phyloP scores from a whole-genome alignment of 2,113 vertebrate species.

The Prietella phreatophila region DNA sequence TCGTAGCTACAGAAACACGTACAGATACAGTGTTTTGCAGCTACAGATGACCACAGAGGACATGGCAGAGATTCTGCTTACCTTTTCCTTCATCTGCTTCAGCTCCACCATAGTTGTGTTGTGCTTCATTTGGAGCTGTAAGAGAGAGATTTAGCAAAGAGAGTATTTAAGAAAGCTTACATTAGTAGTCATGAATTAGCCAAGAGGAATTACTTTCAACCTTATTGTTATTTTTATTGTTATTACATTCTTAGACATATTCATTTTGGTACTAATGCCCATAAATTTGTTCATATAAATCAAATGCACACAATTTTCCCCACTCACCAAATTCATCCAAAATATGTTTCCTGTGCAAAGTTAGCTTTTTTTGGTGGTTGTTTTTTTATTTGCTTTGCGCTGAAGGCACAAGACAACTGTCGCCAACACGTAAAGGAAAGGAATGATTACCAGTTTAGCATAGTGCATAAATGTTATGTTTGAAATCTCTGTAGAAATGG shows the following conservation, averaged over 20 bases:
- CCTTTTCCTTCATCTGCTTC: conserved; percentile 76
- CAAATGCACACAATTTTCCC: not conserved
- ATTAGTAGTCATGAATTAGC: not conserved
- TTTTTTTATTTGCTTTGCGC: not conserved
- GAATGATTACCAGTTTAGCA: not conserved
- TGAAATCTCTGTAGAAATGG: not conserved
- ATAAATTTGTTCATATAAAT: not conserved
- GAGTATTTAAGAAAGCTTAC: not conserved
- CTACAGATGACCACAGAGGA: not conserved
- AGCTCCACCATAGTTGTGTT: conserved; percentile 73
- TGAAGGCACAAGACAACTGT: not conserved
- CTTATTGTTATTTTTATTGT: not conserved
- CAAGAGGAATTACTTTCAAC: not conserved
- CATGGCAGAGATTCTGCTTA: conserved; percentile 44
- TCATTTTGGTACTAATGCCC: not conserved
- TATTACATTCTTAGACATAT: not conserved
- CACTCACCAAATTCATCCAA: not conserved
- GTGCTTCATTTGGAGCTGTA: conserved; percentile 80
- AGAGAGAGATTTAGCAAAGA: conserved; percentile 4
- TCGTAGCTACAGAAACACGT: conserved; percentile 70
- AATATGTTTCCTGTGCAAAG: not conserved
- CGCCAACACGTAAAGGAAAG: not conserved
- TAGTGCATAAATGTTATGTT: not conserved
- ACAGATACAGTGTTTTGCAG: not conserved
- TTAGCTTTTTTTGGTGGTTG: not conserved